Base-by-base conservation (phyloP, 2,797 vertebrate species). In the Parauchenoglanis ngamensis region DNA sequence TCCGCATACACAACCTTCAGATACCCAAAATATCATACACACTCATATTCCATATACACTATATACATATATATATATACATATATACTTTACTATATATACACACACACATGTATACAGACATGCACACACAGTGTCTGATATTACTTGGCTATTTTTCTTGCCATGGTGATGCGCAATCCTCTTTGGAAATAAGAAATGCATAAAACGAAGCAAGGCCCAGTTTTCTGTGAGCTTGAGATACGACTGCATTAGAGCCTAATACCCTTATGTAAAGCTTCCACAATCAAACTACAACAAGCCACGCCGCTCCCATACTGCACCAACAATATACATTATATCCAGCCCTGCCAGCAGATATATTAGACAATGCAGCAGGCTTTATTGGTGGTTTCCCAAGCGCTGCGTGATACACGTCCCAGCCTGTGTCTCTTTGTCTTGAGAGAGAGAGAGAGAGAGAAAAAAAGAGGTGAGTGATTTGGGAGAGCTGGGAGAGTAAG, bases 351-450 rank as follows among this genome's bases (percentile, higher is more conserved):
- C 88, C 70, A 91, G 93, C 92, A 93, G 93, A 94, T 94, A 94
- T 94, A 94, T 92, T 92, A 94, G 93, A 95, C 93, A 95, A 94
- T 94, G 91, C 92, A 52, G 91, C 87, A 93, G 91, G 91, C 89
- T 90, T 93, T 94, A 95, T 94, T 95, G 95, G 91, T 89, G 87
- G 91, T 90, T 90, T 94, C 92, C 93, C 92, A 78, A 91, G 90
- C 90, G 92, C 84, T 63, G 79, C 25, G 57, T 92, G 93, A 93
- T 88, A 79, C 89, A 87, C 52, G 46, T 87, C 86, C 78, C 73
- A 84, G 73, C 56, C 73, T 52, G 65, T 68, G 46, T 54, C 65
- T 83, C 84, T 89, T 88, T 89, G 86, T 89, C 87, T 88, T 88
- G 49, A 57, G 35, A 23, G 78, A 87, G 80, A 83, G 52, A 65